Percentiles rank a stretch among this genome's conserved stretches.
Evolutionary conservation across 1,140 invertebrate genomes (phyloP).

Genomic region (Eurytemora carolleeae): DNA sequence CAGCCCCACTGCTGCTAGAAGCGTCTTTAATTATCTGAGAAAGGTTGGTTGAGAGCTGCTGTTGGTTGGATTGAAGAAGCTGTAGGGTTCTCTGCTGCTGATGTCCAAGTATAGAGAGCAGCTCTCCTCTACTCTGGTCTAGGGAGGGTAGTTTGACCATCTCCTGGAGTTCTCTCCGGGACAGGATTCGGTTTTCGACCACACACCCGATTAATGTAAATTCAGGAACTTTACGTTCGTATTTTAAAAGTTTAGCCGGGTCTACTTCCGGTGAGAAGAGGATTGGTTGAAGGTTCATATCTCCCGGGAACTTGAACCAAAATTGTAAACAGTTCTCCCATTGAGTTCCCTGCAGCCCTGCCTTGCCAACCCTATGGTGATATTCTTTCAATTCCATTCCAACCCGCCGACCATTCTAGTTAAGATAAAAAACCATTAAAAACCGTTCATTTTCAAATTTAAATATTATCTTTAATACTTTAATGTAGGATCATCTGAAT

Average conservation of each 20-base stretch:
- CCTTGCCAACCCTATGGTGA: neutral
- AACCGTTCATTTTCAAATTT: neutral
- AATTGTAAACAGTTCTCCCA: neutral
- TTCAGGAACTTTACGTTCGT: neutral
- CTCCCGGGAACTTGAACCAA: neutral
- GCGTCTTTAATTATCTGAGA: neutral
- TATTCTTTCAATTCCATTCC: neutral
- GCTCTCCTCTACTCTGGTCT: neutral
- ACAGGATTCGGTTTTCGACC: neutral
- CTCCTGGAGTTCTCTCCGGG: neutral
- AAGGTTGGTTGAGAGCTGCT: neutral
- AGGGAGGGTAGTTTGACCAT: neutral
- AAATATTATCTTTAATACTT: neutral
- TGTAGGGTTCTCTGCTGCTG: neutral
- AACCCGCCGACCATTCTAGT: neutral
- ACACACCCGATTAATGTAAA: neutral
- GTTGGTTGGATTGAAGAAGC: neutral
- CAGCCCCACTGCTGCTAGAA: neutral
- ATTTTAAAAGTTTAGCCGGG: neutral
- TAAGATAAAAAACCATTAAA: too few species aligned
- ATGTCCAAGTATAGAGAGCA: neutral
- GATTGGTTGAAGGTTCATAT: neutral
- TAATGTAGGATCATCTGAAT: neutral
- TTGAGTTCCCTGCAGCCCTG: neutral
- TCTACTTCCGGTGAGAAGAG: neutral